Evolutionary conservation across 2,888 invertebrate species (phyloP).

Genomic region (Polyommatus iphigenia): DNA sequence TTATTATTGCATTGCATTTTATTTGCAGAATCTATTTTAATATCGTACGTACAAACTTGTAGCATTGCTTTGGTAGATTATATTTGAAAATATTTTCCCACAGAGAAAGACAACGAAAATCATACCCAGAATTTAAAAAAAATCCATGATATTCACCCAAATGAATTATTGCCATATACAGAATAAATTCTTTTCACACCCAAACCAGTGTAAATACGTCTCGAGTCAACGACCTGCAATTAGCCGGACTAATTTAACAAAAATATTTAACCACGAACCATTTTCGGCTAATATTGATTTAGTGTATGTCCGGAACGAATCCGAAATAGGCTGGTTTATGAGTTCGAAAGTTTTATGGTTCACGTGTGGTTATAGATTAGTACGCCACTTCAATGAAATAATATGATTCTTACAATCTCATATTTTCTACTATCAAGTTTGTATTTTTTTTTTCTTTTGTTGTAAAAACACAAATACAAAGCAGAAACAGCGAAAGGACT

Average conservation of each 20-base stretch:
- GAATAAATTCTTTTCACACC: conserved; percentile 14
- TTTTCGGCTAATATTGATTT: conserved; percentile 14
- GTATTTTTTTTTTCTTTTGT: too few species aligned
- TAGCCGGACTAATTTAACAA: conserved; percentile 4
- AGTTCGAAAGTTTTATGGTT: not conserved
- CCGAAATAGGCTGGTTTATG: conserved; percentile 11
- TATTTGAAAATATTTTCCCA: too few species aligned
- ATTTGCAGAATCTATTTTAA: too few species aligned
- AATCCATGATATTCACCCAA: not conserved
- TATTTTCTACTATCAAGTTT: too few species aligned
- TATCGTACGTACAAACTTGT: too few species aligned
- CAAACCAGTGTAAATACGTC: conserved; percentile 3
- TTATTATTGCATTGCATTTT: too few species aligned
- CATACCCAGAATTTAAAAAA: not conserved
- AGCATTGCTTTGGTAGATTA: too few species aligned
- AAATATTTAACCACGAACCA: conserved; percentile 18
- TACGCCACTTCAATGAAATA: not conserved
- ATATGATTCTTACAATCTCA: not conserved
- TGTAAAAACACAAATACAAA: too few species aligned
- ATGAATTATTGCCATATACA: conserved; percentile 1
- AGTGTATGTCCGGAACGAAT: conserved; percentile 8
- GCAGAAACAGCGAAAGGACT: too few species aligned
- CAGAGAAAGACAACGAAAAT: not conserved
- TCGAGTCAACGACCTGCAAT: not conserved
- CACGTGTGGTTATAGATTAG: not conserved